Evolutionary conservation across 2,797 vertebrate genomes (phyloP).

Genomic region (Sardinella longiceps): DNA sequence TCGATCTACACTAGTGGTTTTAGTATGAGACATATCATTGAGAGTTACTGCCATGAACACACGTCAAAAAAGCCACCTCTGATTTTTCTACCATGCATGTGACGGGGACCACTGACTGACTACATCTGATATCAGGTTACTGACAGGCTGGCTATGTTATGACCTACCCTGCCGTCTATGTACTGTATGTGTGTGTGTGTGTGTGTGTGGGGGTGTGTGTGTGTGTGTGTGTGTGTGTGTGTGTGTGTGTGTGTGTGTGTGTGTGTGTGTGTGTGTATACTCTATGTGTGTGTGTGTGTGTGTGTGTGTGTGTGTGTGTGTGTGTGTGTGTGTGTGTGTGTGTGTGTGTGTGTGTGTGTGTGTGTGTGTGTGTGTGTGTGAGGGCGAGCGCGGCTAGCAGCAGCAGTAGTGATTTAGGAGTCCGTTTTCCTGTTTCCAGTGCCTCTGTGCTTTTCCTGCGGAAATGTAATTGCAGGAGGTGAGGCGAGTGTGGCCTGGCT

Average conservation of each 20-base stretch:
- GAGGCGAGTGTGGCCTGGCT: constrained; percentile 65
- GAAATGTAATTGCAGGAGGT: constrained; percentile 82
- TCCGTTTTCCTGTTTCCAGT: constrained; percentile 86
- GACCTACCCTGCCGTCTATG: background rate
- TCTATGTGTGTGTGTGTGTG: background rate
- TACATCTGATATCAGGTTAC: background rate
- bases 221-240: background rate
- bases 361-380: background rate
- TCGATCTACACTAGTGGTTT: background rate
- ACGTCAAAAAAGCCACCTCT: background rate
- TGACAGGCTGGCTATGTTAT: constrained; percentile 17
- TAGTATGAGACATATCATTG: background rate
- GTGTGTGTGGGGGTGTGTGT: background rate
- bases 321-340: background rate
- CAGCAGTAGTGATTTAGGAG: constrained; percentile 83
- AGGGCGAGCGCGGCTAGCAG: constrained; percentile 33
- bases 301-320: constrained; percentile 1
- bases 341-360: background rate
- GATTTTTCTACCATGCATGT: background rate
- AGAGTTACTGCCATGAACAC: background rate
- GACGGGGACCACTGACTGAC: background rate
- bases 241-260: background rate
- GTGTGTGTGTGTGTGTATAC: background rate
- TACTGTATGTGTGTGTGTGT: background rate
- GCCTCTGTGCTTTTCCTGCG: constrained; percentile 83